Evolutionary conservation across 2,797 vertebrate genomes (phyloP).

Genomic region (Channallabes apus): DNA sequence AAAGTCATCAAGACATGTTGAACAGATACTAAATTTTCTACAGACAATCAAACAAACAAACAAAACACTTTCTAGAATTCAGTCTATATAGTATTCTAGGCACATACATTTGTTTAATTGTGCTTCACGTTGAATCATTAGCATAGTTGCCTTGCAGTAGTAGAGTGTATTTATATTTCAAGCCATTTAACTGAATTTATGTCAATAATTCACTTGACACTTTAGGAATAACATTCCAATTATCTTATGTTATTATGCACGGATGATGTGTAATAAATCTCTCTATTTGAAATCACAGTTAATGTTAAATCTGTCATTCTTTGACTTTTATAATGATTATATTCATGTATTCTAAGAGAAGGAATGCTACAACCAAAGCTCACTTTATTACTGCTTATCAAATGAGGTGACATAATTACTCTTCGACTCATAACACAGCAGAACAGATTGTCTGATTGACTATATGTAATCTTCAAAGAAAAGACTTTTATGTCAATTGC

Average conservation of each 20-base stretch:
- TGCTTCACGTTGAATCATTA: background rate
- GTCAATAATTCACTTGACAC: background rate
- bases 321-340: slow-evolving; percentile 63
- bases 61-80: background rate
- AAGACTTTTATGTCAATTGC: slow-evolving; percentile 61
- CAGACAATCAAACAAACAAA: background rate
- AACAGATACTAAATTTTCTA: background rate
- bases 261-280: slow-evolving; percentile 39
- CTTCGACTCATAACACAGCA: slow-evolving; percentile 62
- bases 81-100: slow-evolving; percentile 5
- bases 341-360: slow-evolving; percentile 54
- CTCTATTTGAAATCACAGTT: slow-evolving; percentile 42
- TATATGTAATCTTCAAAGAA: slow-evolving; percentile 34
- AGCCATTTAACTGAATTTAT: background rate
- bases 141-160: background rate
- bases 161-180: background rate
- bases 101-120: background rate
- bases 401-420: slow-evolving; percentile 68
- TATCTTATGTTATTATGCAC: background rate
- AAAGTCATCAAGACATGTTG: background rate
- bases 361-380: slow-evolving; percentile 33
- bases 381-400: slow-evolving; percentile 60
- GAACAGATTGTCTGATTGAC: slow-evolving; percentile 59
- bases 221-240: background rate
- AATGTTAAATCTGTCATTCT: slow-evolving; percentile 64